phyloP scores from a whole-genome alignment of 1,140 invertebrate genomes.

The Eciton burchellii region DNA sequence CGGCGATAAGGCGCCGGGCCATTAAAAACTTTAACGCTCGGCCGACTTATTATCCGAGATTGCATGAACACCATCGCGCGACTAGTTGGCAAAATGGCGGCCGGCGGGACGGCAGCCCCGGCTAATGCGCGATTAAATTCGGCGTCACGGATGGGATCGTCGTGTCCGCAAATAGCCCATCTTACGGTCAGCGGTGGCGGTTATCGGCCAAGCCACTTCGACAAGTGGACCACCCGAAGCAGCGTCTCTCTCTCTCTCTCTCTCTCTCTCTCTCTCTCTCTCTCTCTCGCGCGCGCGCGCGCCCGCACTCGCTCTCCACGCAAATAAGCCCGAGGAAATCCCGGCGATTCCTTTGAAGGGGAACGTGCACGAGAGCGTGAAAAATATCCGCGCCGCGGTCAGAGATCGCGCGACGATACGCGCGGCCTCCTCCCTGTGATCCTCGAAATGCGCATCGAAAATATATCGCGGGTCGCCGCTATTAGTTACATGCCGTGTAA shows the following conservation, averaged over 20 bases:
- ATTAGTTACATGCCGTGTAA: constrained; percentile 36
- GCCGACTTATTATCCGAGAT: constrained; percentile 63
- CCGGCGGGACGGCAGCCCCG: constrained; percentile 56
- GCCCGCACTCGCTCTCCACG: too few relatives aligned
- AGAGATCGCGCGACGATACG: constrained; percentile 36
- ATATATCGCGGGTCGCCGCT: constrained; percentile 19
- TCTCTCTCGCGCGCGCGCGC: too few relatives aligned
- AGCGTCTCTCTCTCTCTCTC: not conserved
- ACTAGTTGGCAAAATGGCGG: constrained; percentile 52
- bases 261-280: too few relatives aligned
- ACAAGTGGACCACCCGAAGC: not conserved
- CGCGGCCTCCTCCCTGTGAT: constrained; percentile 23
- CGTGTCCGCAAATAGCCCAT: constrained; percentile 22
- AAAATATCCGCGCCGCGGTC: constrained; percentile 38
- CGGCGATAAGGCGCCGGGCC: constrained; percentile 69
- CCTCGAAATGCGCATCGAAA: constrained; percentile 27
- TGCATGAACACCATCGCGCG: constrained; percentile 45
- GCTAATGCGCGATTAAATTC: constrained; percentile 73
- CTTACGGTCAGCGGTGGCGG: not conserved
- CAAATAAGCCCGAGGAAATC: constrained; percentile 1
- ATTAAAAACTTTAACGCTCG: constrained; percentile 77
- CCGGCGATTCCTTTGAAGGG: not conserved
- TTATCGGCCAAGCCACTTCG: not conserved
- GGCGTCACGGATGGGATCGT: constrained; percentile 1
- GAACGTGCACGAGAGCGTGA: constrained; percentile 36